Base-by-base conservation (phyloP, 1,140 invertebrate genomes). In the Helicoverpa zea region DNA sequence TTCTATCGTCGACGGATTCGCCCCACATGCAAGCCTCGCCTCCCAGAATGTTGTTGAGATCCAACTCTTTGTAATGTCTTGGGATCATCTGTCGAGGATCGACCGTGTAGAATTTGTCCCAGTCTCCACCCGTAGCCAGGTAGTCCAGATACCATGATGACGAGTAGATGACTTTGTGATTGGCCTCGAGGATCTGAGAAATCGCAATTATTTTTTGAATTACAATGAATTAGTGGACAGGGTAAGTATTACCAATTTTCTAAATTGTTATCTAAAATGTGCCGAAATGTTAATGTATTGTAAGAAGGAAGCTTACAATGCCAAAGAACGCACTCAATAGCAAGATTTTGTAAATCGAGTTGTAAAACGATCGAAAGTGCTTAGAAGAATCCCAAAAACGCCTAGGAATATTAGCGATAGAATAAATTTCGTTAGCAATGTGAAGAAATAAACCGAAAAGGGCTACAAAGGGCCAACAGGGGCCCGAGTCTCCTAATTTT, bases 21-120 rank as follows among this genome's bases (percentile, higher is more conserved):
- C 66, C 66, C 66, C 66, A 70, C 66, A 70, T 70, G 49, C 66
- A 70, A 23, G 66, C 66, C 49, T 70, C 66, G 35, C 66, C 66
- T 11, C 66, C 66, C 18, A 70, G 49, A 29, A 70, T 70, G 12
- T 70, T 54, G 49, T 70, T 54, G 18, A 70, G 43, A 14, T 70
- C 35, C 49, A 70, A 52, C 1, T 70, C 66, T 12, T 51, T 51
- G 23, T 70, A 51, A 52, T 30, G 47, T 9, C 18, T 70, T 18
- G 66, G 66, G 13, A 70, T 70, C 66, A 70, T 54, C 23, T 70
- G 66, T 9, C 66, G 66, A 5, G 66, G 66, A 14, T 70, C 66
- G 3, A 52, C 66, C 9, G 49, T 30, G 66, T 70, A 70, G 13
- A 70, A 54, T 23, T 54, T 54, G 49, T 54, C 13, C 66, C 66